A percentile compares a stretch with the other conserved stretches of the same genome.
Conservation (phyloP, 2,888 invertebrate species). For the Meiosimyza platycephala region DNA sequence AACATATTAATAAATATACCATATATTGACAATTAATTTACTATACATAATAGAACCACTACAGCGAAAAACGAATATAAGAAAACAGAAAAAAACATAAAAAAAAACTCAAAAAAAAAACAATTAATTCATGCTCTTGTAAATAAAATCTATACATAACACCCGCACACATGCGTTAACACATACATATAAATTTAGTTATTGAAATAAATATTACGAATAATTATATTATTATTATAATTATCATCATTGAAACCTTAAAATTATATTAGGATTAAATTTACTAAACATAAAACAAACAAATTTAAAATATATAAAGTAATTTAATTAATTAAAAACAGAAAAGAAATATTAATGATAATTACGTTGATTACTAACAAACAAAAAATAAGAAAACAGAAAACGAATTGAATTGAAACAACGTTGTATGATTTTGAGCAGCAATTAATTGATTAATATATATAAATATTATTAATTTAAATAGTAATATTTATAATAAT, state of each 20-base stretch:
- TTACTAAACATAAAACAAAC: background rate
- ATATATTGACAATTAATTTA: conserved; percentile 42
- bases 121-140: conserved; percentile 45
- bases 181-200: conserved; percentile 28
- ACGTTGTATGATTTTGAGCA: conserved; percentile 67
- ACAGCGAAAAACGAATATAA: conserved; percentile 2
- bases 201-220: conserved; percentile 35
- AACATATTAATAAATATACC: conserved; percentile 57
- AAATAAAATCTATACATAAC: conserved; percentile 51
- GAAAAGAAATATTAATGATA: conserved; percentile 38
- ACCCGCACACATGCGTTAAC: conserved; percentile 33
- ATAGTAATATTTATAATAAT: conserved; percentile 29
- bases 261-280: background rate
- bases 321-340: conserved; percentile 36
- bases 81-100: conserved; percentile 34
- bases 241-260: background rate
- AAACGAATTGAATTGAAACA: conserved; percentile 60
- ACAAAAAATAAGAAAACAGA: conserved; percentile 39
- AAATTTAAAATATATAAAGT: conserved; percentile 2
- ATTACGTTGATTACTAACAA: conserved; percentile 43
- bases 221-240: conserved; percentile 52
- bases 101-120: conserved; percentile 9
- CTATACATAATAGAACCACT: conserved; percentile 41
- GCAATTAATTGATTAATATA: conserved; percentile 56
- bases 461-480: conserved; percentile 34